Evolutionary conservation across 2,113 vertebrate genomes (phyloP), one percentile per base, ranked within the genome.

Genomic region (Ptilorrhoa leucosticta): DNA sequence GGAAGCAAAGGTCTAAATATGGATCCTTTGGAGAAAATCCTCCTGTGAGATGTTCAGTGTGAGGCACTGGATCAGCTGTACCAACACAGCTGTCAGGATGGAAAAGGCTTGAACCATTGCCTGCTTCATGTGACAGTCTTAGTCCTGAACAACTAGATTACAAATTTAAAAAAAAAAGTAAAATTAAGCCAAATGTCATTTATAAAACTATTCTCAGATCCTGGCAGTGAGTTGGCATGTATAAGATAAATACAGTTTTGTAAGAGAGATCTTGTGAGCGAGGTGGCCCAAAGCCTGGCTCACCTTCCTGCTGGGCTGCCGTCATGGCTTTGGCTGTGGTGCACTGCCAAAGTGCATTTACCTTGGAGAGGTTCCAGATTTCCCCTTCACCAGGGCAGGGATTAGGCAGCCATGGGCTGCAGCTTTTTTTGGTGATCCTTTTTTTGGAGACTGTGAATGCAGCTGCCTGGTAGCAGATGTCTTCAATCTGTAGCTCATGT

Each of bases 171-270:
- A 86, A 66, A 28, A 42, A 82, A 58, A 17, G 70, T 58, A 86
- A 76, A 95, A 85, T 94, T 54, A 95, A 79, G 58, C 61, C 90
- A 89, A 48, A 70, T 78, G 77, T 69, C 13, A 37, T 87, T 79
- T 70, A 65, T 47, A 40, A 83, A 63, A 40, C 48, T 16, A 48
- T 75, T 47, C 47, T 63, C 22, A 44, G 70, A 40, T 82, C 78
- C 76, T 94, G 65, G 54, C 79, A 82, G 65, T 70, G 70, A 91
- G 51, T 50, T 84, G 31, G 10, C 8, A 7, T 22, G 47, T 31
- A 40, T n/a, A 50, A 66, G 61, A 47, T 16, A 47, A 44, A 48
- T 31, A 83, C 54, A 57, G 7, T 39, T 63, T 33, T 60, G 48
- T 57, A 45, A 78, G 50, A 81, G 31, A 83, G 39, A 40, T 53